Base-by-base conservation (phyloP, 2,797 vertebrate genomes). In the Sebastes taczanowskii region DNA sequence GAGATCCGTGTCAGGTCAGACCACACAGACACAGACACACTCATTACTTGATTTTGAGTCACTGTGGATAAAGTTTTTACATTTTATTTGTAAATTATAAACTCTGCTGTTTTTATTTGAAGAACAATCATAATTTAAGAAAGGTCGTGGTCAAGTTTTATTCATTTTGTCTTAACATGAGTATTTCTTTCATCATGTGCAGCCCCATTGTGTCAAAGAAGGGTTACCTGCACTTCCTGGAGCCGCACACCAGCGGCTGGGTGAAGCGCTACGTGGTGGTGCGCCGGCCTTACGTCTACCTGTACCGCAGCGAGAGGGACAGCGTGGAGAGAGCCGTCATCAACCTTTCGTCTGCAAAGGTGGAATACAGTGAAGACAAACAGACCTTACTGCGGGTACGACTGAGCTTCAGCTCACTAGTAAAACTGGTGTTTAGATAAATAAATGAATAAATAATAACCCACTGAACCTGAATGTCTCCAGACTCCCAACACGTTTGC, bases 181-280 rank as follows among this genome's bases (percentile, higher is more conserved):
- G 1, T 56, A 9, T 74, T 69, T 35, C 6, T 69, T 66, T 55
- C 16, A 66, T 86, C 14, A 2, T 13, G 0, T 64, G 2, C 93
- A 99, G 99, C 90, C 98, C 99, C 23, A 99, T 99, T 11, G 97
- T 99, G 77, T 99, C 99, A 85, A 99, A 99, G 95, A 99, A 99
- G 93, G 99, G 99, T 23, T 99, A 98, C 92, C 91, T 99, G 86
- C 97, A 99, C 94, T 99, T 99, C 90, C 93, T 99, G 92, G 98
- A 99, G 94, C 97, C 98, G 0, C 98, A 99, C 94, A 98, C 98
- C 32, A 97, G 96, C 0, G 98, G 98, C 77, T 99, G 99, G 98
- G 97, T 99, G 91, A 98, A 96, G 89, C 97, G 99, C 30, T 99
- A 95, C 0, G 98, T 99, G 85, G 98, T 99, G 83, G 99, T 99